Base-by-base conservation (phyloP, 2,797 vertebrate genomes). In the Pangasius sanitwongsei region DNA sequence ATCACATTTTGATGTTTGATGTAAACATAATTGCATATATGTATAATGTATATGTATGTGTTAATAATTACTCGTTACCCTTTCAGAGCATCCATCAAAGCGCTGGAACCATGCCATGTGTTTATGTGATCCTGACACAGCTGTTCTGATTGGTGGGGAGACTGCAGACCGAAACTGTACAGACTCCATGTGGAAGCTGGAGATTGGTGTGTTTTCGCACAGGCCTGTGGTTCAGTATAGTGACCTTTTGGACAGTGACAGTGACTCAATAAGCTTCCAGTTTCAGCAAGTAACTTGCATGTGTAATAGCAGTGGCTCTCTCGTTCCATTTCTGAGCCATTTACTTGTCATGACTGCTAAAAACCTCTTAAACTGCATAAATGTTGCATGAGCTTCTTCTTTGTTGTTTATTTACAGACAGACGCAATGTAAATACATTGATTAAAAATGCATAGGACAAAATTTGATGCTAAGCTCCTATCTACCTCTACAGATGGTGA, bases 101-200 rank as follows among this genome's bases (percentile, higher is more conserved):
- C 97, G 97, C 70, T 98, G 97, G 97, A 95, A 95, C 90, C 98
- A 98, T 28, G 90, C 95, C 0, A 96, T 98, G 96, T 98, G 97
- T 93, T 94, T 98, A 91, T 96, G 94, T 91, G 97, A 98, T 91
- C 93, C 91, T 13, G 92, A 96, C 67, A 98, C 97, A 0, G 97
- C 96, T 91, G 83, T 98, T 92, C 93, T 98, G 87, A 95, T 98
- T 3, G 98, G 97, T 74, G 98, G 98, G 80, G 97, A 97, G 94
- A 95, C 95, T 0, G 85, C 91, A 0, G 87, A 95, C 87, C 95
- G 96, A 41, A 93, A 90, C 77, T 96, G 96, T 93, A 87, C 92
- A 72, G 97, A 97, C 92, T 93, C 90, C 0, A 83, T 97, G 44
- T 97, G 98, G 98, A 98, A 97, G 92, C 95, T 98, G 7, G 97